These are phyloP conservation scores for Cyprinella venusta DNA, from an alignment of 2,797 vertebrate genomes.

Conservation along the genomic window DNA sequence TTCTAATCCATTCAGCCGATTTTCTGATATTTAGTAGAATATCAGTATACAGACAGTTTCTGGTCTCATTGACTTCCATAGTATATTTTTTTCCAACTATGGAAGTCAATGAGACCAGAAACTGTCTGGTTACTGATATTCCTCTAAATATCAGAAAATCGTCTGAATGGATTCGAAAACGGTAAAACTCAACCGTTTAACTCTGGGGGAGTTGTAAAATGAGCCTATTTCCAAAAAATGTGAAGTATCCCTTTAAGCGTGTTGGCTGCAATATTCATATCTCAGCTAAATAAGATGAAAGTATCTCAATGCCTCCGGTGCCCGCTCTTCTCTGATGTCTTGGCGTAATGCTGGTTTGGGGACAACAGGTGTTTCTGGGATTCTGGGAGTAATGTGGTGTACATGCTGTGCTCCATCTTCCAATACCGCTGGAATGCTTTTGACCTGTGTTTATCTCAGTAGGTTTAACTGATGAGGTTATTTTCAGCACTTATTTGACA, in stretches of 20 bases:
- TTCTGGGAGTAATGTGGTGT: constrained; percentile 14
- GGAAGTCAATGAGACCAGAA: no score
- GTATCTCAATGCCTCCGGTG: constrained; percentile 9
- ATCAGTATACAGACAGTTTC: no score
- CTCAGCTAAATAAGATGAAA: constrained; percentile 5
- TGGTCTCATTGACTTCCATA: no score
- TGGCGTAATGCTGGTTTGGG: background rate
- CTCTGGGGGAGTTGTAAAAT: no score
- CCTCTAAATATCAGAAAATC: no score
- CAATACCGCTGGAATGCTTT: background rate
- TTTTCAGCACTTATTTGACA: constrained; percentile 27
- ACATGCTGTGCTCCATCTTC: constrained; percentile 25
- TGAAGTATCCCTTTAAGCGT: background rate
- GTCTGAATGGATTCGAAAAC: no score
- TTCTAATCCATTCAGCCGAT: no score
- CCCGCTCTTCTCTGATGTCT: background rate
- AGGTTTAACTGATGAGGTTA: constrained; percentile 18
- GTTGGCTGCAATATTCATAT: constrained; percentile 28
- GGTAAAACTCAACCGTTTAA: no score
- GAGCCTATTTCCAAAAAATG: no score
- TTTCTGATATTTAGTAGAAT: no score
- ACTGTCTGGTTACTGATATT: no score
- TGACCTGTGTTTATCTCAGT: constrained; percentile 28
- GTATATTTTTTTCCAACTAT: no score
- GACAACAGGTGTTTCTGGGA: constrained; percentile 30